Base-by-base conservation (phyloP, 1,140 invertebrate species). In the Euglossa dilemma region DNA sequence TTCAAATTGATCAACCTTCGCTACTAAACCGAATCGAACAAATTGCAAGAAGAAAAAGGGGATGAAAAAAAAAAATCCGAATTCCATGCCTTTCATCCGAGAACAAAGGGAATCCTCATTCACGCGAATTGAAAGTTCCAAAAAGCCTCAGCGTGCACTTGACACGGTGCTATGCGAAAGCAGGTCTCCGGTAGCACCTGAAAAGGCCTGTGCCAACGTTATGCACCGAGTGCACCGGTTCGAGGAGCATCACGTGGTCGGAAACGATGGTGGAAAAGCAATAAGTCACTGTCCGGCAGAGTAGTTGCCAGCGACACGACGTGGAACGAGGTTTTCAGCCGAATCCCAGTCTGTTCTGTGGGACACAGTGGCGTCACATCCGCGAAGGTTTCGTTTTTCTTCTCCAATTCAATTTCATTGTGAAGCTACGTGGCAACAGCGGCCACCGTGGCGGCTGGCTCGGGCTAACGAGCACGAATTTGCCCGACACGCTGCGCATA, bases 391-490 rank as follows among this genome's bases (percentile, higher is more conserved):
- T 36, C 36, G 36, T 80, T 59, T 80, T 74, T 69, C 23, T 66
- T 50, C 25, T n/a, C 12, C 63, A 63, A 80, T 69, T 70, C 57
- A 61, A 80, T 69, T 66, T 59, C 45, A 76, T 64, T n/a, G 64
- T 36, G 57, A 36, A 36, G 50, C 52, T 54, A 85, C 64, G 73
- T 76, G 57, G 79, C 72, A 82, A 76, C 64, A 85, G 16, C 80
- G 50, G 59, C 25, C 50, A 9, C 20, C 36, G 52, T 25, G 63
- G n/a, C 64, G 59, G 61, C 85, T 86, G 76, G 56, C 61, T 80
- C 71, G 54, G 69, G 84, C 82, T 80, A 85, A 86, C 80, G 83
- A 86, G 85, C 83, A 72, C 64, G 82, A 76, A 86, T 84, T 80
- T 54, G 72, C 71, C 67, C 69, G 14, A 2, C 47, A 50, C 43